Evolutionary conservation across 1,140 invertebrate species (phyloP).

Genomic region (Aplysia californica): DNA sequence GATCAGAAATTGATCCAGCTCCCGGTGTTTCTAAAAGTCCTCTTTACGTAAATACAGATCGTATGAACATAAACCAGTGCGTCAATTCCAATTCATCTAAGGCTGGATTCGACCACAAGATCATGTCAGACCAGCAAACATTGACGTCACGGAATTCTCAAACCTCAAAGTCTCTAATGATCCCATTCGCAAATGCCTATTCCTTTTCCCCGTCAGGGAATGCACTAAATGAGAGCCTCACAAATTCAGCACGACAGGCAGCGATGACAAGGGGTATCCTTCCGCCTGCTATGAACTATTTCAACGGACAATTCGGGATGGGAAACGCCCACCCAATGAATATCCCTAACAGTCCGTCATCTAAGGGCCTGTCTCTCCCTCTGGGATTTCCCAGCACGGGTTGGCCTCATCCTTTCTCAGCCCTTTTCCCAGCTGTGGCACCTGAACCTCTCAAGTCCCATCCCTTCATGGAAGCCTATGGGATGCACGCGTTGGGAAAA

Average conservation of each 20-base stretch:
- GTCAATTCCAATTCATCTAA: no score
- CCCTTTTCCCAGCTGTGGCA: neutral
- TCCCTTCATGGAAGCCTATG: neutral
- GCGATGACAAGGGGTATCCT: neutral
- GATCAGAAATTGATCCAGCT: no score
- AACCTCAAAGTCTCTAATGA: neutral
- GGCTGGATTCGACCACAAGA: no score
- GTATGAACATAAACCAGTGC: no score
- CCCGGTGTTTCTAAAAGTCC: no score
- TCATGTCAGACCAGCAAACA: neutral
- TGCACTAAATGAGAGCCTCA: neutral
- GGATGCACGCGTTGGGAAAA: neutral
- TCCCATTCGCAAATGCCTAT: neutral
- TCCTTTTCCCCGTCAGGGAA: neutral
- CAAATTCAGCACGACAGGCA: neutral
- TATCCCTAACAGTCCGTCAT: neutral
- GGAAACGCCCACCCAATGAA: no score
- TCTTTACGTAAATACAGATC: no score
- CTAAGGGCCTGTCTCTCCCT: neutral
- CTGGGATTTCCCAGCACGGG: neutral
- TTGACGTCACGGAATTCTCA: neutral
- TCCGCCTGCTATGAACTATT: neutral
- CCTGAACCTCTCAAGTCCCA: neutral
- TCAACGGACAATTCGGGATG: neutral
- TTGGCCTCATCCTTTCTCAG: constrained; percentile 17